These are phyloP conservation scores for Xenops minutus DNA, from an alignment of 2,797 vertebrate species.

Conservation along the genomic window DNA sequence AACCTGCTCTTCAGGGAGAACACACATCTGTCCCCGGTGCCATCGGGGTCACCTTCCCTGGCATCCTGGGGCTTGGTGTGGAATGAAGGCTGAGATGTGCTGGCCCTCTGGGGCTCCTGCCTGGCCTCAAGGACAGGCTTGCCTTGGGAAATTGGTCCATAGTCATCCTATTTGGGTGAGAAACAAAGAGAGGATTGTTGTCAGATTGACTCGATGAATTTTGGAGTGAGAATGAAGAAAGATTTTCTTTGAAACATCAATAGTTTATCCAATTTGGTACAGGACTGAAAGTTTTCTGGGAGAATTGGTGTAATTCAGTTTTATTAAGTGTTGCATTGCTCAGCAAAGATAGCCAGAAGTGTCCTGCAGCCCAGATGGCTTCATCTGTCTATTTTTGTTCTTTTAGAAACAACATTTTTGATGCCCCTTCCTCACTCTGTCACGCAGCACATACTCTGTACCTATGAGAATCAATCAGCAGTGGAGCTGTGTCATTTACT, in stretches of 20 bases:
- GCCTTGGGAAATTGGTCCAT: neutral
- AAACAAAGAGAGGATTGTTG: neutral
- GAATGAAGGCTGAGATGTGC: neutral
- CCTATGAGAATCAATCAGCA: slow-evolving; percentile 42
- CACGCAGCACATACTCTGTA: neutral
- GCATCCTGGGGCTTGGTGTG: neutral
- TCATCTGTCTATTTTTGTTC: slow-evolving; percentile 12
- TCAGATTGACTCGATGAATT: neutral
- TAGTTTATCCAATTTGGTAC: neutral
- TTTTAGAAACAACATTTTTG: neutral
- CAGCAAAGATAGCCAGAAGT: neutral
- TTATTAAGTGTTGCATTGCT: neutral
- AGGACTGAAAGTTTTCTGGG: neutral
- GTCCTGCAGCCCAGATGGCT: neutral
- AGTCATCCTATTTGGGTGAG: neutral
- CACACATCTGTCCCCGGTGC: neutral
- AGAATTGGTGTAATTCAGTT: neutral
- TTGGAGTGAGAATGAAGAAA: neutral
- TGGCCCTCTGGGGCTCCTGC: neutral
- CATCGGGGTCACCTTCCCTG: neutral
- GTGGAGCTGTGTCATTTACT: slow-evolving; percentile 28
- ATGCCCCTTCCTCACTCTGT: neutral
- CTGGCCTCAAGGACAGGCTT: neutral
- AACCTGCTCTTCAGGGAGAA: neutral
- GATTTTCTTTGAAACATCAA: slow-evolving; percentile 9